These are phyloP conservation scores for Siderastrea radians DNA, from an alignment of 92 coral and sea anemone genomes.

Conservation along the genomic window DNA sequence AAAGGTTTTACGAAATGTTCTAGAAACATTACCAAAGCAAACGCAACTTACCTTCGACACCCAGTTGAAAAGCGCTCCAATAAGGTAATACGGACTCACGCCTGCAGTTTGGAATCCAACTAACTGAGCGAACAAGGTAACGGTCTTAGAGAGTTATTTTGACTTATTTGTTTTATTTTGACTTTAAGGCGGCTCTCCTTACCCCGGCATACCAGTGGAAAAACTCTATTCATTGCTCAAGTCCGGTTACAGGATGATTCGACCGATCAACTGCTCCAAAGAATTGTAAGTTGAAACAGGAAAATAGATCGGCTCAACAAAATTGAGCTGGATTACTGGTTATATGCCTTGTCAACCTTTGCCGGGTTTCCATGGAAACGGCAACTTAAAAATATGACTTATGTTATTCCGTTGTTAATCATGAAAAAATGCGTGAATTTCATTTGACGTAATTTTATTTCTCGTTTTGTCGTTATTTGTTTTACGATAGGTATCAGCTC, in stretches of 20 bases:
- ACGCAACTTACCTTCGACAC: no score
- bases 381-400: neutral
- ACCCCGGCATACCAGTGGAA: conserved; percentile 96
- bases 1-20: neutral
- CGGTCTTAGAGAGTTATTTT: neutral
- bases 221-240: conserved; percentile 90
- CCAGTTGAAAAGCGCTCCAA: no score
- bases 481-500: conserved; percentile 69
- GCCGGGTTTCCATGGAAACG: no score
- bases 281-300: conserved; percentile 82
- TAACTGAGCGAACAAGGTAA: neutral
- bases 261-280: conserved; percentile 91
- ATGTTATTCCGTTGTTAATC: neutral
- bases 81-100: no score
- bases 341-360: no score
- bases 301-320: no score
- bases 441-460: neutral
- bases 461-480: neutral
- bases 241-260: conserved; percentile 94
- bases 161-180: neutral
- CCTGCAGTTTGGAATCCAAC: no score
- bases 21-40: neutral
- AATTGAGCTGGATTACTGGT: no score
- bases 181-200: conserved; percentile 91
- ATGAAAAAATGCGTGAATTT: no score